Conservation (phyloP, 2,797 vertebrate species). For the Pangasius larnaudii region DNA sequence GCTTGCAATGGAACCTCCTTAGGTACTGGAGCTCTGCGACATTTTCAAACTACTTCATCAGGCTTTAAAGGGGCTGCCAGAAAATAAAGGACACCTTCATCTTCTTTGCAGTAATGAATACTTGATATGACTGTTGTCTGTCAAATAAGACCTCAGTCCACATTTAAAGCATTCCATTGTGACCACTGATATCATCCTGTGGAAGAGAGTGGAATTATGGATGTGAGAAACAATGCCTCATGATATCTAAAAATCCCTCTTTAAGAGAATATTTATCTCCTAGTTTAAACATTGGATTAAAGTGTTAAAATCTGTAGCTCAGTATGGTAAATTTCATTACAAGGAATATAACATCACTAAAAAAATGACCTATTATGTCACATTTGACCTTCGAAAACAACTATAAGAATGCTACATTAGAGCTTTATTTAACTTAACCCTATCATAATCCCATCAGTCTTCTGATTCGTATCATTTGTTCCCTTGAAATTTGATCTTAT, state of each 20-base stretch:
- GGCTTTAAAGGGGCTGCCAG: slow-evolving; percentile 68
- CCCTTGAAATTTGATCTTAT: neutral
- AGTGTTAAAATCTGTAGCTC: neutral
- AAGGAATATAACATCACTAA: neutral
- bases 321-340: neutral
- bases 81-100: slow-evolving; percentile 73
- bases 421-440: neutral
- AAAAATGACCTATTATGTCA: neutral
- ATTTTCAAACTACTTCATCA: slow-evolving; percentile 48
- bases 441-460: neutral
- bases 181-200: slow-evolving; percentile 44
- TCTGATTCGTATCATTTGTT: neutral
- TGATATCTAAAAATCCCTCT: slow-evolving; percentile 19
- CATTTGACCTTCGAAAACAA: neutral
- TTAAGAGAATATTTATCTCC: slow-evolving; percentile 22
- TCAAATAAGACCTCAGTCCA: slow-evolving; percentile 23
- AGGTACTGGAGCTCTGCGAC: slow-evolving; percentile 44
- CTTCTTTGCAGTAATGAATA: slow-evolving; percentile 38
- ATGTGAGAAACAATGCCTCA: slow-evolving; percentile 16
- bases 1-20: slow-evolving; percentile 51
- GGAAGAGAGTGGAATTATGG: slow-evolving; percentile 35
- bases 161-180: slow-evolving; percentile 15
- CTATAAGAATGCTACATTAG: neutral
- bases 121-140: slow-evolving; percentile 31
- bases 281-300: neutral